Base-by-base conservation (phyloP, 2,888 invertebrate species). In the Drosophila pegasa region DNA sequence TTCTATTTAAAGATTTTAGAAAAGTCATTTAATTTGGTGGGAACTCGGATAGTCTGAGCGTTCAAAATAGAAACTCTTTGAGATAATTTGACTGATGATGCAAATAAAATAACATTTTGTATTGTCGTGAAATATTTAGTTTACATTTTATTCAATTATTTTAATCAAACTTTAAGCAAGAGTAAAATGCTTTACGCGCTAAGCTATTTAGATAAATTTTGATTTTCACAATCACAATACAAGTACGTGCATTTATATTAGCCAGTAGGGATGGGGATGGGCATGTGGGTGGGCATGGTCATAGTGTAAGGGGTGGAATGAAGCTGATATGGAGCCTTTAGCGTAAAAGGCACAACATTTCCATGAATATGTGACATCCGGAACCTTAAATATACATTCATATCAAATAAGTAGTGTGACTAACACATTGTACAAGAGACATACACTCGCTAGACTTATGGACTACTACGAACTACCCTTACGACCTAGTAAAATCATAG, bases 401-500 rank as follows among this genome's bases (percentile, higher is more conserved):
- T 33, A 54, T 52, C 45, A 40, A 20, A 52, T 64, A 47, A 62
- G 40, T 55, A 40, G 62, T 29, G 51, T 74, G 65, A 69, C 66
- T 78, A 60, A 71, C 25, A 71, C 61, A 78, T 59, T 70, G 66
- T 62, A 73, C 63, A 51, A 72, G 54, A 64, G 51, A 69, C 51
- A 66, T 65, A 68, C 51, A 69, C 27, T 48, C 75, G 57, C 56
- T 66, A 29, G 38, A 61, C 50, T 55, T 59, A 56, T 35, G 52
- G 33, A 45, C 22, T 37, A 56, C 69, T 72, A 69, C 41, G 52
- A 38, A 38, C 74, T 88, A 87, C 85, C 85, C 85, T 87, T 83
- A 86, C 29, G 66, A 86, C 85, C 73, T 86, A 85, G 52, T 88
- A 86, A 86, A 86, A 86, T 88, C 85, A 86, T 86, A 66, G 63